Evolutionary conservation across 2,113 vertebrate genomes (phyloP).

Genomic region (Cynocephalus volans): DNA sequence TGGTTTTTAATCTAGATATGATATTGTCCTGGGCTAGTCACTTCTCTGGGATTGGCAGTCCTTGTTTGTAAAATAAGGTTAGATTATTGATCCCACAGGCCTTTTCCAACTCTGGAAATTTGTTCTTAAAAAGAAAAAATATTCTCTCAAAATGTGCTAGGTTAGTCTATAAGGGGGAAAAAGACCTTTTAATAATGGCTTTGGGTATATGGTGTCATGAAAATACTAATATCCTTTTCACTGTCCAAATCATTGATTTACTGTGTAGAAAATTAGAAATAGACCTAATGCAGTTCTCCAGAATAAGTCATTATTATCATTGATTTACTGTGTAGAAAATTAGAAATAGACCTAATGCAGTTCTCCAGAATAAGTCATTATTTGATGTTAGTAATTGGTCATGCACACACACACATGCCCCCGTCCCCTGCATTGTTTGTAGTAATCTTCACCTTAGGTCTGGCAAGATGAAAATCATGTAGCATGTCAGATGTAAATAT

Average conservation of each 20-base stretch:
- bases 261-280: neutral
- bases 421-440: neutral
- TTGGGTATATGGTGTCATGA: neutral
- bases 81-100: neutral
- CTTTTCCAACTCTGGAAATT: slow-evolving; percentile 2
- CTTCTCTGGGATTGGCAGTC: neutral
- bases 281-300: neutral
- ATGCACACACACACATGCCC: neutral
- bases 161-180: neutral
- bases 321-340: neutral
- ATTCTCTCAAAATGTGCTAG: neutral
- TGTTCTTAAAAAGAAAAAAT: neutral
- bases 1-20: neutral
- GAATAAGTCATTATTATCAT: neutral
- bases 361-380: neutral
- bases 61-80: slow-evolving; percentile 17
- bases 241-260: neutral
- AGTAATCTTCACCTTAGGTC: neutral
- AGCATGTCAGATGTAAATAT: neutral
- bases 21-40: neutral
- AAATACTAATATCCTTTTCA: neutral
- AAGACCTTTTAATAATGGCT: neutral
- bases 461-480: neutral
- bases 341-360: neutral
- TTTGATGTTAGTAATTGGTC: neutral